Conservation (phyloP, 2,113 vertebrate genomes). For the Chelonoidis abingdonii region DNA sequence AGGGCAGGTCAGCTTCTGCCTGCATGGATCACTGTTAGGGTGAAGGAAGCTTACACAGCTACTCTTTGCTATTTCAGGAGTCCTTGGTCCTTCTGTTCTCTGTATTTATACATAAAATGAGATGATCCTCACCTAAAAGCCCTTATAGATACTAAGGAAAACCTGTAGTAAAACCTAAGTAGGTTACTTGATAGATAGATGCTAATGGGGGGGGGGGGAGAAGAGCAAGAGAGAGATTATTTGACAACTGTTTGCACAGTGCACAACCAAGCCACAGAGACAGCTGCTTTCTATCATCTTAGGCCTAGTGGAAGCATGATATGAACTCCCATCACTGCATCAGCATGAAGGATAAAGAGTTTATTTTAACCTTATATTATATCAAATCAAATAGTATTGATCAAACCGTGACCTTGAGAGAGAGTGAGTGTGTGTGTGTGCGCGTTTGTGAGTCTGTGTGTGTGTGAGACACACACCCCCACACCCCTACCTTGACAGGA, state of each 20-base stretch:
- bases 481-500: too few relatives aligned
- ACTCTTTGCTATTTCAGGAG: too few relatives aligned
- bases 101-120: not conserved
- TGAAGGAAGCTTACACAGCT: not conserved
- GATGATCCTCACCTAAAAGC: not conserved
- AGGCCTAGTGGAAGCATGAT: fast-evolving
- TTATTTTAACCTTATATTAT: not conserved
- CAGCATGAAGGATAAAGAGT: not conserved
- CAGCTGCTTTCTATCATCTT: not conserved
- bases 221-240: not conserved
- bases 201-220: fast-evolving
- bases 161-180: fast-evolving
- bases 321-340: fast-evolving
- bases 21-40: not conserved
- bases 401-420: not conserved
- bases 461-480: too few relatives aligned
- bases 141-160: fast-evolving
- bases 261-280: not conserved
- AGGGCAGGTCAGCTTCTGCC: not conserved
- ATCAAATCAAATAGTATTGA: fast-evolving
- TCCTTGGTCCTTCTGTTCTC: not conserved
- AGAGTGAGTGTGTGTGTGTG: too few relatives aligned
- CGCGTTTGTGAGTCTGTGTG: too few relatives aligned
- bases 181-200: not conserved
- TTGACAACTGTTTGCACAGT: not conserved